Evolutionary conservation across 2,888 invertebrate genomes (phyloP), one percentile per base, ranked within the genome.

Genomic region (Acronicta alni): DNA sequence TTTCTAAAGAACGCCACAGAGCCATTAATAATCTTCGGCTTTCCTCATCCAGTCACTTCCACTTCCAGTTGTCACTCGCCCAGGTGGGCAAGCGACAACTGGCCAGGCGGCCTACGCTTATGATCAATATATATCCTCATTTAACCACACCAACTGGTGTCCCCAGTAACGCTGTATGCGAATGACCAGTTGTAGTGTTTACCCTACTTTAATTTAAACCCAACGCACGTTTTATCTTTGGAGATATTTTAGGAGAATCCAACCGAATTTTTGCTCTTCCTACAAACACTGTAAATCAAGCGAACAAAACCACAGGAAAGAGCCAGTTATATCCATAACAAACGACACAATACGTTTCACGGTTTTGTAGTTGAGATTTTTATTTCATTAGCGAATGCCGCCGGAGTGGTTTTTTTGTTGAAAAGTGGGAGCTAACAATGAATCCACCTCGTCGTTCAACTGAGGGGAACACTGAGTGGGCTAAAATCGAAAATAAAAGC

Each of bases 371-470:
- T 70, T 51, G 56, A 66, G 60, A 73, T 73, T 75, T 75, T 75
- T 71, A 73, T 76, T 75, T 73, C 69, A 74, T 76, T 76, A 74
- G 65, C 45, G 72, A 58, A 62, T 60, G 67, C 41, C 23, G 51
- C 39, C 35, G 54, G 47, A 73, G 70, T 35, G 64, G 56, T 57
- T 71, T 67, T 58, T 64, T 69, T 54, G 55, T 57, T 49, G 38
- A 17, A 67, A 59, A 73, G 70, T 69, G 70, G 65, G 35, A 49
- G 44, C 42, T 67, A 71, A 71, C 71, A 71, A 71, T 74, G 74
- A 73, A 42, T 63, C 48, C 32, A 55, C 69, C 53, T 69, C 26
- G 15, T 17, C 32, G 53, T 39, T 44, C 53, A 47, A 47, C 49
- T 39, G 54, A 68, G 64, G 56, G 56, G 69, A 70, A 48, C 57